Conservation (phyloP, 2,113 vertebrate species). For the Corythornis cristatus region DNA sequence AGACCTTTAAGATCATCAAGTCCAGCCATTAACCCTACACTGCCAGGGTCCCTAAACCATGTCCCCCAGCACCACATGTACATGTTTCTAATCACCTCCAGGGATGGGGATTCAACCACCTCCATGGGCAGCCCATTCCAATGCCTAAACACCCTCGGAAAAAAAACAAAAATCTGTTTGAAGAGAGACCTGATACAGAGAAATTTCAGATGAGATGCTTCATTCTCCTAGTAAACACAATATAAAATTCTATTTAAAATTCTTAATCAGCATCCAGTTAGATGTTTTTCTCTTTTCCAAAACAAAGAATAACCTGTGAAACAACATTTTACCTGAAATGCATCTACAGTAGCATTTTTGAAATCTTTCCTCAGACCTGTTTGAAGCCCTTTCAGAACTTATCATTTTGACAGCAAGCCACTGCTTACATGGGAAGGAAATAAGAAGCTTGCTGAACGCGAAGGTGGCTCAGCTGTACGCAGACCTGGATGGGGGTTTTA, state of each 20-base stretch:
- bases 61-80: no score
- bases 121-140: no score
- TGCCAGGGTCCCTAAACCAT: no score
- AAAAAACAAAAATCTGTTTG: neutral
- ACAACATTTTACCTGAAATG: neutral
- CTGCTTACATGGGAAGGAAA: conserved; percentile 94
- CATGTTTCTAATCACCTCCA: no score
- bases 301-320: neutral
- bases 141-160: no score
- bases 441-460: conserved; percentile 87
- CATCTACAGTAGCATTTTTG: neutral
- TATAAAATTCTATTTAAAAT: neutral
- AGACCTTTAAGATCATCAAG: no score
- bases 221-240: neutral
- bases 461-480: conserved; percentile 93
- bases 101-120: no score
- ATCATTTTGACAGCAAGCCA: conserved; percentile 97
- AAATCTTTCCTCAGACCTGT: conserved; percentile 81
- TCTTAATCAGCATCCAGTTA: neutral
- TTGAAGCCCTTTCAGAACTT: conserved; percentile 93
- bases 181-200: neutral
- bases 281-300: neutral
- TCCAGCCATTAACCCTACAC: no score
- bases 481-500: conserved; percentile 94
- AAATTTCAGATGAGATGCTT: neutral